Percentiles rank a stretch among this genome's conserved stretches.
Evolutionary conservation across 2,888 invertebrate species (phyloP).

Genomic region (Ditula angustiorana): DNA sequence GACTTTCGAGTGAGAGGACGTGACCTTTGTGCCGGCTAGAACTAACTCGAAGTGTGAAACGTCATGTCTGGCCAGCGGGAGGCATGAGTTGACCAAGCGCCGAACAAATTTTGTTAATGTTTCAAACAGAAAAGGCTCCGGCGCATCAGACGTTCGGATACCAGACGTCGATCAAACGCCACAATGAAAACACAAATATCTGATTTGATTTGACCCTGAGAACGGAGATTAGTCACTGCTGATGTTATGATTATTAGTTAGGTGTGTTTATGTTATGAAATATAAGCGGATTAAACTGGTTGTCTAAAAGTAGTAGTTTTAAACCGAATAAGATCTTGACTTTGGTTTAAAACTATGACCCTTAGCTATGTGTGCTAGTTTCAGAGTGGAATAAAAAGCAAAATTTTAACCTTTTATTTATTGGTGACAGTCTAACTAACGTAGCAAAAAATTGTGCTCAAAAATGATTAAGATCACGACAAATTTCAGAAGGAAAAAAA

Average conservation of each 20-base stretch:
- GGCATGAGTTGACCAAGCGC: slow-evolving; percentile 49
- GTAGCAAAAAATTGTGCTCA: too few species aligned
- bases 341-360: too few species aligned
- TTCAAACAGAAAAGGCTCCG: slow-evolving; percentile 62
- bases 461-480: too few species aligned
- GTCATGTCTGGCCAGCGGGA: slow-evolving; percentile 79
- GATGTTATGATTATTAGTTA: slow-evolving; percentile 56
- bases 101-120: slow-evolving; percentile 63
- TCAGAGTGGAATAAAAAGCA: too few species aligned
- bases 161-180: slow-evolving; percentile 81
- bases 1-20: slow-evolving; percentile 78
- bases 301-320: too few species aligned
- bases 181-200: slow-evolving; percentile 61
- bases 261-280: slow-evolving; percentile 17
- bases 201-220: slow-evolving; percentile 69
- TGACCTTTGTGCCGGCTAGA: slow-evolving; percentile 75
- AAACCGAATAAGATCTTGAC: too few species aligned
- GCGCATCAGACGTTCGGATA: slow-evolving; percentile 61
- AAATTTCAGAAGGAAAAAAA: too few species aligned
- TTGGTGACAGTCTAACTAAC: too few species aligned
- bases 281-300: background rate
- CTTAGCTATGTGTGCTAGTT: too few species aligned
- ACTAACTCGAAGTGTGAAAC: slow-evolving; percentile 79
- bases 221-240: slow-evolving; percentile 72
- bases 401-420: too few species aligned